Evolutionary conservation across 2,888 invertebrate species (phyloP), one percentile per base, ranked within the genome.

Genomic region (Lacanobia wlatinum): DNA sequence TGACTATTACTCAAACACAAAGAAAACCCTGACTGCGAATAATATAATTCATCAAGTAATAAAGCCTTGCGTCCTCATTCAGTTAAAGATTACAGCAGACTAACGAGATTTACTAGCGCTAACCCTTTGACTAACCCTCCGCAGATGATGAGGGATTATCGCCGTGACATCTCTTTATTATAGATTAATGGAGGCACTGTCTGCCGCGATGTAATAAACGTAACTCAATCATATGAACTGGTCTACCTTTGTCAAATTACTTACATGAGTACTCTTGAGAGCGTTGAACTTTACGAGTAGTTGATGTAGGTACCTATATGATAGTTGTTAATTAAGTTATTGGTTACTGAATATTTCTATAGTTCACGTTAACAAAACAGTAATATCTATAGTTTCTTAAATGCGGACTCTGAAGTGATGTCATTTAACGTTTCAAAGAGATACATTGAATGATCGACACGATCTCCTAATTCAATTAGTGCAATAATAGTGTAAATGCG

Each of bases 121-220:
- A 43, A 21, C 56, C 21, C 56, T 63, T 48, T 50, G 53, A 48
- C 23, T 40, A 9, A 53, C 66, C 63, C 60, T 14, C 23, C 55
- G 43, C 64, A 16, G 38, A 23, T 80, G 48, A 80, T 50, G 50
- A 56, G 55, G 60, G 48, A 71, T 82, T 52, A 66, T 60, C 53
- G 16, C 59, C 8, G 28, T 66, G 65, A 55, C 50, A 38, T 23
- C 62, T 28, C 59, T 77, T 46, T 66, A 63, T 66, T 58, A 21
- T 50, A 52, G 48, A 77, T 77, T 52, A 48, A 65, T 46, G n/a
- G 52, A 55, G 55, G n/a, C n/a, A 38, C 18, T n/a, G 10, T 16
- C 60, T 56, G 23, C 61, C 5, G 21, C 28, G 40, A 76, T 69
- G 28, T 28, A 58, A 40, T 61, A 40, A 48, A 62, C 53, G 10